Conservation (phyloP, 1,140 invertebrate species). For the Drosophila lacertosa region DNA sequence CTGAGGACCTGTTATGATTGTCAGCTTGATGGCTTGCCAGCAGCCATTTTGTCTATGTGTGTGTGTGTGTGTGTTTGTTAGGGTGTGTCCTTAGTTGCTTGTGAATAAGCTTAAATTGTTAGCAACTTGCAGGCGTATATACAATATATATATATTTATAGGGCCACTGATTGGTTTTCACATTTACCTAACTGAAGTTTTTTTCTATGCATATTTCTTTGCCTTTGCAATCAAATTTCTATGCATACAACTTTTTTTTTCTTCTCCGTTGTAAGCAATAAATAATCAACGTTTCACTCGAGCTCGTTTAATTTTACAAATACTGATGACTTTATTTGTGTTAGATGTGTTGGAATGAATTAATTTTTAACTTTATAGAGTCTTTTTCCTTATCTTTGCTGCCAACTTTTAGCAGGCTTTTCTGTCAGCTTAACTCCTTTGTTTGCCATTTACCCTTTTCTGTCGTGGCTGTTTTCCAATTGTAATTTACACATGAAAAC, state of each 20-base stretch:
- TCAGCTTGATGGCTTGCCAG: conserved; percentile 62
- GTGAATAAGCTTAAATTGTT: conserved; percentile 42
- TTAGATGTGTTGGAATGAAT: too few species aligned
- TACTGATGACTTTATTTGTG: too few species aligned
- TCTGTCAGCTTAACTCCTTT: not conserved
- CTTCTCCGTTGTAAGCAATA: not conserved
- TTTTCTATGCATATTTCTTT: not conserved
- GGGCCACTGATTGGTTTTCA: conserved; percentile 4
- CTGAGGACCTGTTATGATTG: conserved; percentile 69
- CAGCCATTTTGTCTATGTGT: conserved; percentile 12
- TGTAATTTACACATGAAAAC: conserved; percentile 77
- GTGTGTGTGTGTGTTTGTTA: conserved; percentile 6
- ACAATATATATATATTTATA: not conserved
- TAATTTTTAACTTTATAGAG: too few species aligned
- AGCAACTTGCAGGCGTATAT: conserved; percentile 8
- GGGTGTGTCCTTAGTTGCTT: conserved; percentile 17
- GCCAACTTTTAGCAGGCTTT: not conserved
- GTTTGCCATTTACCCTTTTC: conserved; percentile 21
- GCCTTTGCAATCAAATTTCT: not conserved
- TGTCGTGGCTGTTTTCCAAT: conserved; percentile 64
- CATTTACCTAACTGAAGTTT: not conserved
- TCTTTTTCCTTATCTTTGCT: not conserved
- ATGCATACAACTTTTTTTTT: not conserved
- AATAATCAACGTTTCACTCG: not conserved
- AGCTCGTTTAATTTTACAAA: too few species aligned